Evolutionary conservation across 2,113 vertebrate genomes (phyloP).

Genomic region (Psittacus erithacus): DNA sequence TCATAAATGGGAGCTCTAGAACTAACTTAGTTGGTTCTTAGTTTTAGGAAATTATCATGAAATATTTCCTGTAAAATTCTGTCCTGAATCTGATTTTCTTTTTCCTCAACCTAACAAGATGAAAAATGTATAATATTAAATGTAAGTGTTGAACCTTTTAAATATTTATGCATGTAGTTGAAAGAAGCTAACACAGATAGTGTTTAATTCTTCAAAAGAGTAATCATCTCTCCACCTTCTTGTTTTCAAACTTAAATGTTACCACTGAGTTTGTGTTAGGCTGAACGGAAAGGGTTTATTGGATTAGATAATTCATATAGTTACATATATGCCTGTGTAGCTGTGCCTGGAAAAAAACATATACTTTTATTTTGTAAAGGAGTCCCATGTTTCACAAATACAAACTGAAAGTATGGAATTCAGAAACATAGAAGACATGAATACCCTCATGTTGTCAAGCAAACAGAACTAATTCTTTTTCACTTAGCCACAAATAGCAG

Average conservation of each 20-base stretch:
- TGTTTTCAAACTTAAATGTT: background rate
- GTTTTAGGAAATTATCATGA: background rate
- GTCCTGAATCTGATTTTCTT: background rate
- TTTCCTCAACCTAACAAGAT: background rate
- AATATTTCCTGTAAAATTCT: background rate
- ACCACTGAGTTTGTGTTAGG: background rate
- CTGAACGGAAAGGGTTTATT: background rate
- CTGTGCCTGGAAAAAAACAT: background rate
- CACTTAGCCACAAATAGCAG: background rate
- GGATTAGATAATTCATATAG: background rate
- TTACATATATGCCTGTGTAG: background rate
- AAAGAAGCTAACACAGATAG: background rate
- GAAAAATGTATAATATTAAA: background rate
- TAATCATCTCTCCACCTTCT: background rate
- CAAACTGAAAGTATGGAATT: background rate
- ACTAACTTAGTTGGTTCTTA: background rate
- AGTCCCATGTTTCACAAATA: background rate
- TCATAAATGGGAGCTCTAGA: background rate
- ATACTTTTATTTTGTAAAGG: background rate
- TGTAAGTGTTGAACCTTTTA: background rate
- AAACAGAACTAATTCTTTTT: background rate
- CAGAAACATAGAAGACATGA: background rate
- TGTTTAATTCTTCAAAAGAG: background rate
- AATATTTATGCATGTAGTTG: background rate
- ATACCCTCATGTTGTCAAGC: background rate